These are phyloP conservation scores for Dinoponera quadriceps DNA, from an alignment of 1,140 invertebrate genomes.

Conservation along the genomic window DNA sequence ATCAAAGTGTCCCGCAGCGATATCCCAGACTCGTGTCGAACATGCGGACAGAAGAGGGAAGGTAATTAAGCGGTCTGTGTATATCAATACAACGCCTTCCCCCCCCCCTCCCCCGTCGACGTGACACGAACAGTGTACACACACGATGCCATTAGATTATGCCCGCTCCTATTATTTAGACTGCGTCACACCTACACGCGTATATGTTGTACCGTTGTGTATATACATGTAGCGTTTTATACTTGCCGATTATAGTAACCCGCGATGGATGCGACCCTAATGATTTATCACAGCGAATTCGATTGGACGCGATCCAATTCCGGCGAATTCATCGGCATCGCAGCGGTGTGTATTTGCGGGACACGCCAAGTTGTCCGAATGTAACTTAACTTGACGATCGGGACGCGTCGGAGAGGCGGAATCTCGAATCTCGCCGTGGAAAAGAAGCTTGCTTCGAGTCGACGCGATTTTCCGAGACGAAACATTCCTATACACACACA, in stretches of 20 bases:
- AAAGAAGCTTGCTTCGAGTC: too few relatives aligned
- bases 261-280: constrained; percentile 8
- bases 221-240: constrained; percentile 25
- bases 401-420: too few relatives aligned
- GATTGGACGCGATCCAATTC: background rate
- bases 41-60: background rate
- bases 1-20: constrained; percentile 51
- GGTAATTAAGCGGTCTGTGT: constrained; percentile 58
- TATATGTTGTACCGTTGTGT: background rate
- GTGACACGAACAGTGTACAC: constrained; percentile 40
- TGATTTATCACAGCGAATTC: background rate
- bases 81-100: constrained; percentile 27
- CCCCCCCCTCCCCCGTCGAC: background rate
- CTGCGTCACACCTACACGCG: background rate
- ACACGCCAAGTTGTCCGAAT: too few relatives aligned
- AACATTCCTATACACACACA: too few relatives aligned
- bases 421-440: too few relatives aligned
- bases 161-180: constrained; percentile 30
- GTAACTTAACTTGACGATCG: too few relatives aligned
- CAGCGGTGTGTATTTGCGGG: too few relatives aligned
- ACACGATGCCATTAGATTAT: constrained; percentile 49
- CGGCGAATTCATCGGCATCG: too few relatives aligned
- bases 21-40: constrained; percentile 48
- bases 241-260: background rate
- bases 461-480: too few relatives aligned